Conservation (phyloP, 2,113 vertebrate genomes). For the Aegithalos caudatus region DNA sequence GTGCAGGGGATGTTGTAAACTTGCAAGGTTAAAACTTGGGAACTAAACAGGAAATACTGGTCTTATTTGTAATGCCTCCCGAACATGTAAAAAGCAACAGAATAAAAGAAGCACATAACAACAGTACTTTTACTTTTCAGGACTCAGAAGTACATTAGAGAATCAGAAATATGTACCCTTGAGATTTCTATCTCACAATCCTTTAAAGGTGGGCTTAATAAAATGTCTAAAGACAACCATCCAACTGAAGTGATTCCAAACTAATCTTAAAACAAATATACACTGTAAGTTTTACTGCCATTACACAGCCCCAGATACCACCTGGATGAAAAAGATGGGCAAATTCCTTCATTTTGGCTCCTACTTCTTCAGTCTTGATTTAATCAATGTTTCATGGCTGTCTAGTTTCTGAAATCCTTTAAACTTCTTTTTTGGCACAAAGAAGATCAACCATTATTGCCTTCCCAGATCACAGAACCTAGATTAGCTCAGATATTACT, state of each 20-base stretch:
- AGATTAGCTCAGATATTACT: background rate
- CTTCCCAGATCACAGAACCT: background rate
- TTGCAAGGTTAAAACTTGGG: background rate
- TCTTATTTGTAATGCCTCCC: background rate
- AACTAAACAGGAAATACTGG: background rate
- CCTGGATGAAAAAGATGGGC: background rate
- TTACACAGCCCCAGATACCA: background rate
- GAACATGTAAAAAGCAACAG: background rate
- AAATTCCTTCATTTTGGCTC: background rate
- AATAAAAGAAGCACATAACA: background rate
- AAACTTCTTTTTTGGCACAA: background rate
- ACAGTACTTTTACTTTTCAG: background rate
- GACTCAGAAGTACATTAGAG: fast-evolving
- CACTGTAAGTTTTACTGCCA: fast-evolving
- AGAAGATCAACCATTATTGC: background rate
- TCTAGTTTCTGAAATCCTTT: background rate
- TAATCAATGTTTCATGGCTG: background rate
- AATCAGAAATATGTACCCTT: background rate
- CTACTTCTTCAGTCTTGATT: background rate
- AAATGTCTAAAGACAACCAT: background rate
- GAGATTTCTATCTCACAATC: background rate
- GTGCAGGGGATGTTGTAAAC: background rate
- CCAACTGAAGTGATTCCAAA: background rate
- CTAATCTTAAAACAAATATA: background rate
- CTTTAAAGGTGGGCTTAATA: background rate